phyloP scores from a whole-genome alignment of 2,888 invertebrate species.

The Cheilosia grossa region DNA sequence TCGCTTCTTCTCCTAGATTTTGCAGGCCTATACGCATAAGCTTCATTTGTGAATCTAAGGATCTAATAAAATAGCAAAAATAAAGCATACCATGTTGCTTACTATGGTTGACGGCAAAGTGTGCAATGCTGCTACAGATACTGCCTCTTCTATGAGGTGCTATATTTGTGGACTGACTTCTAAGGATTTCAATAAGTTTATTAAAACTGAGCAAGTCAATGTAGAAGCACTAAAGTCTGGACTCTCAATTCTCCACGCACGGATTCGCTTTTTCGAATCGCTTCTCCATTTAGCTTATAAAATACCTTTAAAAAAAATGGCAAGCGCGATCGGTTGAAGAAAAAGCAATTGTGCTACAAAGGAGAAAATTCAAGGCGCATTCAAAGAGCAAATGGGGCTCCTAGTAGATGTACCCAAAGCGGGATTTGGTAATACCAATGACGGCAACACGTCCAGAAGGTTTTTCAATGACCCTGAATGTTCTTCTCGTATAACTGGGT shows the following conservation, averaged over 20 bases:
- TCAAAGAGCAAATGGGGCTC: too few species aligned
- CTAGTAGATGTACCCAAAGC: too few species aligned
- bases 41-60: constrained; percentile 66
- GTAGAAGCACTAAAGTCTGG: constrained; percentile 76
- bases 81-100: constrained; percentile 74
- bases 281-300: not conserved
- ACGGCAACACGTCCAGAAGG: too few species aligned
- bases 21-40: constrained; percentile 50
- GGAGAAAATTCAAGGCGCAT: too few species aligned
- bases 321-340: too few species aligned
- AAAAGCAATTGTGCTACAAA: too few species aligned
- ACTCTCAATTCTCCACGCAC: constrained; percentile 77
- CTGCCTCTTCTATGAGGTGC: constrained; percentile 78
- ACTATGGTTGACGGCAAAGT: constrained; percentile 79
- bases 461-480: too few species aligned
- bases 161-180: constrained; percentile 79
- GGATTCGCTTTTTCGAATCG: constrained; percentile 17
- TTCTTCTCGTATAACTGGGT: too few species aligned
- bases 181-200: constrained; percentile 78
- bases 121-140: constrained; percentile 75
- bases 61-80: constrained; percentile 53
- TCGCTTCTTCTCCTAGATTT: constrained; percentile 44
- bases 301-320: too few species aligned
- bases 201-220: constrained; percentile 59
- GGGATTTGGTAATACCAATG: too few species aligned